Evolutionary conservation across 1,140 invertebrate species (phyloP).

Genomic region (Panulirus ornatus): DNA sequence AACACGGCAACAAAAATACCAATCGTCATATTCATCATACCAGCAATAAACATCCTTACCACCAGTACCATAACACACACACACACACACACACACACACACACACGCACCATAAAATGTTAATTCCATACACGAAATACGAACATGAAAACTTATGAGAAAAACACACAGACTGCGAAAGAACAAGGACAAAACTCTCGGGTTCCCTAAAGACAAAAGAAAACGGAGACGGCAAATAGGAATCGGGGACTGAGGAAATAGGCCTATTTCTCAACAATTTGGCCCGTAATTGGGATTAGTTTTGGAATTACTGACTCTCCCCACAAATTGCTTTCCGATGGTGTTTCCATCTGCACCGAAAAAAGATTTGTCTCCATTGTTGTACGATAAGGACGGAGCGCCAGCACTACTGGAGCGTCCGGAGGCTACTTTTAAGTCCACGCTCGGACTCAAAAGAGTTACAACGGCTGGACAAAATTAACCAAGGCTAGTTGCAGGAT

Average conservation of each 20-base stretch:
- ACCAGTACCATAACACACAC: not conserved
- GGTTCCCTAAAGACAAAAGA: not conserved
- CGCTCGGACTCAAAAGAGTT: too few relatives aligned
- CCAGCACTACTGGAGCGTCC: too few relatives aligned
- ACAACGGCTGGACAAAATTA: too few relatives aligned
- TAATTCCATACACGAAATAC: not conserved
- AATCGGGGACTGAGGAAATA: not conserved
- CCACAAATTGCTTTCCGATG: constrained; percentile 28
- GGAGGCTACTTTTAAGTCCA: too few relatives aligned
- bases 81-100: not conserved
- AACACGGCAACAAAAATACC: too few relatives aligned
- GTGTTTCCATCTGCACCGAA: not conserved
- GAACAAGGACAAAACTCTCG: too few relatives aligned
- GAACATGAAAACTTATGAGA: not conserved
- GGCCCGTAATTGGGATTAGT: constrained; percentile 32
- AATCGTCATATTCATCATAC: too few relatives aligned
- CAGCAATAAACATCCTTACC: not conserved
- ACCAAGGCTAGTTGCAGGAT: too few relatives aligned
- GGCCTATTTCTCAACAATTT: constrained; percentile 46
- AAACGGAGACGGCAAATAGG: not conserved
- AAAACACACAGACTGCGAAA: not conserved
- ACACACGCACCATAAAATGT: not conserved
- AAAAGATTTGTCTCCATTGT: too few relatives aligned
- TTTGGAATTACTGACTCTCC: not conserved
- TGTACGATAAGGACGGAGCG: too few relatives aligned